Base-by-base conservation (phyloP, 2,797 vertebrate genomes). In the Chiroxiphia lanceolata region DNA sequence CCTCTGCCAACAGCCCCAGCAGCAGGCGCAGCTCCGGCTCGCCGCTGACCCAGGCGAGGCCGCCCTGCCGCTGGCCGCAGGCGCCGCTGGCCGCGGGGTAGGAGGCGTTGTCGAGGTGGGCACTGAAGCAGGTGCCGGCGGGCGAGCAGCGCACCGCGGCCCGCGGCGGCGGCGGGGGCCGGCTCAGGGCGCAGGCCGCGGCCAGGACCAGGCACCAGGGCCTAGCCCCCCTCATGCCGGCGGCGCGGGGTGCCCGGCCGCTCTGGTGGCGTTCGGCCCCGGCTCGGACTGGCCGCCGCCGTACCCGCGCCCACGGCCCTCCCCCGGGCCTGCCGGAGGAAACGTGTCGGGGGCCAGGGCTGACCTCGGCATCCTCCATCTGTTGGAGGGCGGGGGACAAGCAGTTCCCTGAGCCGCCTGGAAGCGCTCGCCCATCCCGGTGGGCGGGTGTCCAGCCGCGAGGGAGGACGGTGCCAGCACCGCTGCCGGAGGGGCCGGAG, bases 1-100 rank as follows among this genome's bases (percentile, higher is more conserved):
- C 83, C 1, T 61, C 83, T 15, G 87, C 59, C 47, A 98, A 63
- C 26, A 97, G 91, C 4, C 61, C 12, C 1, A 98, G 88, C 69
- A 99, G 70, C 3, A 95, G 45, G 0, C 4, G 11, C 22, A 97
- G 67, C 78, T 99, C 98, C 1, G 84, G 27, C 13, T 92, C 11
- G 2, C 90, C 96, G 40, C 60, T 75, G 18, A 98, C 79, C 2
- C 98, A 97, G 90, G 98, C 97, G 85, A 99, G 98, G 53, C 79
- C 33, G 5, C 98, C 97, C 3, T 87, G 74, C 6, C 84, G 91
- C 50, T 53, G 61, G 17, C 4, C 57, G 91, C 97, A 98, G 90
- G 88, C 96, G 44, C 86, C 72, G 65, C 93, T 61, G 4, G 97
- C 97, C 8, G 76, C 90, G 72, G 3, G 14, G 50, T 96, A 90